phyloP scores from a whole-genome alignment of 2,888 invertebrate species.

The Slavum lentiscoides region DNA sequence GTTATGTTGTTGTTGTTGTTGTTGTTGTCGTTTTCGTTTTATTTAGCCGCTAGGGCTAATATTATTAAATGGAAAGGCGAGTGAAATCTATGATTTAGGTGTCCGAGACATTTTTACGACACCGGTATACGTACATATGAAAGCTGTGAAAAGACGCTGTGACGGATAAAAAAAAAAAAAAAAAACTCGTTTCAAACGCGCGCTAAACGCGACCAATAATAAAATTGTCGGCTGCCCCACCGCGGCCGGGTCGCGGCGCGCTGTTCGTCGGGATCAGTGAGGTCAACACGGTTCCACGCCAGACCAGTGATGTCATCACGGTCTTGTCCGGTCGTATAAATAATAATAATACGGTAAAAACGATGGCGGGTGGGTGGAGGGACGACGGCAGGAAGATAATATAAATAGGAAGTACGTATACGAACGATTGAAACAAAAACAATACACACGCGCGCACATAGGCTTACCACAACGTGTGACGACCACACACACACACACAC shows the following conservation, averaged over 20 bases:
- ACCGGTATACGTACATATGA: not conserved
- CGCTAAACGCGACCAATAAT: constrained; percentile 11
- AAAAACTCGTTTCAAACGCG: constrained; percentile 39
- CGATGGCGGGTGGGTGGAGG: not conserved
- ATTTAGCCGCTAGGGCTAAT: not conserved
- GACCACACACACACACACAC: too few relatives aligned
- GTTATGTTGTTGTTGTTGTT: too few relatives aligned
- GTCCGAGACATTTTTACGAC: constrained; percentile 25
- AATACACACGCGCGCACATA: too few relatives aligned
- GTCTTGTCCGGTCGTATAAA: not conserved
- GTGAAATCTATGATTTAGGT: constrained; percentile 24
- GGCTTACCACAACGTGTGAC: too few relatives aligned
- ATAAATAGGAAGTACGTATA: not conserved
- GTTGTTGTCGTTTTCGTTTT: not conserved
- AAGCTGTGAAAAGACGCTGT: constrained; percentile 13
- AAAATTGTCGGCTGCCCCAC: not conserved
- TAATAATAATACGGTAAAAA: too few relatives aligned
- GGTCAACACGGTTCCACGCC: constrained; percentile 14
- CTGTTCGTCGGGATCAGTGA: constrained; percentile 11
- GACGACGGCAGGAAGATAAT: not conserved
- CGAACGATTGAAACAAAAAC: too few relatives aligned
- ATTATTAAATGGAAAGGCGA: constrained; percentile 38
- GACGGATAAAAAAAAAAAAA: not conserved
- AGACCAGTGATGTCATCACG: constrained; percentile 20
- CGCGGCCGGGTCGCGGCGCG: not conserved